Evolutionary conservation across 2,888 invertebrate species (phyloP).

Genomic region (Euproctis similis): DNA sequence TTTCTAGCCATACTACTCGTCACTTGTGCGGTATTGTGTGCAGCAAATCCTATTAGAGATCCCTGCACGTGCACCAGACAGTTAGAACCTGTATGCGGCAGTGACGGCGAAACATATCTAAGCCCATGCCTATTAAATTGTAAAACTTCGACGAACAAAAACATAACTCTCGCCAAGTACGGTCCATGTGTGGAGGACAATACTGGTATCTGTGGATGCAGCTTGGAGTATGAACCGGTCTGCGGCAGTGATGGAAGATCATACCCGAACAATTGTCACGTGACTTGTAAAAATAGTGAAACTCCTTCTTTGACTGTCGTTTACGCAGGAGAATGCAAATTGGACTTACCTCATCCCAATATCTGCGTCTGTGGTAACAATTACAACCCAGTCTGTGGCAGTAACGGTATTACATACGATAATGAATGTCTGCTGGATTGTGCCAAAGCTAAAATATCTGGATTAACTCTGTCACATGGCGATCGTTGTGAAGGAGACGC

Average conservation of each 20-base stretch:
- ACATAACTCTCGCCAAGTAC: not conserved
- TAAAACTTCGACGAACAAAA: not conserved
- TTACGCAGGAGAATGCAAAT: constrained; percentile 4
- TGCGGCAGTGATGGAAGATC: constrained; percentile 5
- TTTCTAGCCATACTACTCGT: constrained; percentile 1
- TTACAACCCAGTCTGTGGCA: constrained; percentile 76
- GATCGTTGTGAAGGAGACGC: constrained; percentile 9
- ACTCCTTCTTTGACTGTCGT: not conserved
- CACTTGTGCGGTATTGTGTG: not conserved
- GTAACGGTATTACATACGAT: constrained; percentile 80
- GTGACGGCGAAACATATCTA: constrained; percentile 80
- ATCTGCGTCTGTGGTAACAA: constrained; percentile 1
- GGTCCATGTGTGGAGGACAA: constrained; percentile 1
- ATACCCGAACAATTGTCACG: constrained; percentile 4
- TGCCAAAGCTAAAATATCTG: constrained; percentile 1
- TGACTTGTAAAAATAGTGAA: constrained; percentile 1
- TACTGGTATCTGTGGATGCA: constrained; percentile 3
- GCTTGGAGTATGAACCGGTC: constrained; percentile 4
- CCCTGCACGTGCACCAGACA: constrained; percentile 9
- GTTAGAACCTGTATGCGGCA: constrained; percentile 78
- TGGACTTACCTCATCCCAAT: constrained; percentile 1
- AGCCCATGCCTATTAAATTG: constrained; percentile 48
- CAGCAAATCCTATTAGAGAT: constrained; percentile 5
- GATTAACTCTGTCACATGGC: not conserved
- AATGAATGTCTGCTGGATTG: constrained; percentile 49